Conservation (phyloP, 2,113 vertebrate species). For the Cololabis saira region DNA sequence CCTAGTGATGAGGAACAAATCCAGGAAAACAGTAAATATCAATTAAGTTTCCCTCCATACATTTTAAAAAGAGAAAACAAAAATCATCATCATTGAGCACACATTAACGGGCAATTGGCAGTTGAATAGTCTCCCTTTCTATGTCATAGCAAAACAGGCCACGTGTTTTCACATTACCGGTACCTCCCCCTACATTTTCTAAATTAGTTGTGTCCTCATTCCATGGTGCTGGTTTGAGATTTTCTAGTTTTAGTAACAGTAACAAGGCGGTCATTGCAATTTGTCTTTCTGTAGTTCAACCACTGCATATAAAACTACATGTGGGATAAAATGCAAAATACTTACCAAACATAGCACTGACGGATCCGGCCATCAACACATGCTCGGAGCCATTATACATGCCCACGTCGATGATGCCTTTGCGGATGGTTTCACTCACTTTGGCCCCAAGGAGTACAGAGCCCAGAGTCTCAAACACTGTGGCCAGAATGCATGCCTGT, state of each 20-base stretch:
- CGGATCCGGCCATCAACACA: constrained; percentile 88
- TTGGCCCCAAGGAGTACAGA: constrained; percentile 94
- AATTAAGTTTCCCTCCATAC: not conserved
- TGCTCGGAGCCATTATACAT: constrained; percentile 84
- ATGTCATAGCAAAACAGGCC: not conserved
- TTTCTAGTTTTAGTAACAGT: no score
- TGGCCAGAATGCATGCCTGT: constrained; percentile 92
- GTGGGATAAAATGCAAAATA: constrained; percentile 10
- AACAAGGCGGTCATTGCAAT: no score
- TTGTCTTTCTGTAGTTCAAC: constrained; percentile 1
- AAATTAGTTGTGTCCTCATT: not conserved
- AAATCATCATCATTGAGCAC: no score
- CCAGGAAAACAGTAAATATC: not conserved
- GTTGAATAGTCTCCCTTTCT: no score
- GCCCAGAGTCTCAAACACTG: constrained; percentile 93
- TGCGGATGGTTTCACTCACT: constrained; percentile 97
- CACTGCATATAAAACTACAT: not conserved
- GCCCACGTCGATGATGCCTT: constrained; percentile 89
- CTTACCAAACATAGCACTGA: constrained; percentile 95
- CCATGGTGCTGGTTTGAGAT: no score
- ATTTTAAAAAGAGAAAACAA: not conserved
- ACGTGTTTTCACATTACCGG: no score
- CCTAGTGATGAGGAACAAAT: constrained; percentile 74
- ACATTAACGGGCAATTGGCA: not conserved
- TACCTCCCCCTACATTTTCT: not conserved